Conservation (phyloP, 2,113 vertebrate species). For the Galeopterus variegatus region DNA sequence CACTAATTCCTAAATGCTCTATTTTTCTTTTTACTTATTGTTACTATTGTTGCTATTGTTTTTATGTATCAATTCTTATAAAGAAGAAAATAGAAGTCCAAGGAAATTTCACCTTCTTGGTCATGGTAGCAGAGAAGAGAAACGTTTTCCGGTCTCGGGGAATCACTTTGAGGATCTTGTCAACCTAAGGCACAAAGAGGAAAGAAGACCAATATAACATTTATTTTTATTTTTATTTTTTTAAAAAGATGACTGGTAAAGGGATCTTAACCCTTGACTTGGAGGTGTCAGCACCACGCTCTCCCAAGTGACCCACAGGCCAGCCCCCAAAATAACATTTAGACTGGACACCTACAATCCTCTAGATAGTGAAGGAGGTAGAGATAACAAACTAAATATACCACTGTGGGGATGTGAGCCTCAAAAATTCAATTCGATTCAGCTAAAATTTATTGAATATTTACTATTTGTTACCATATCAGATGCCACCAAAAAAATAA, state of each 20-base stretch:
- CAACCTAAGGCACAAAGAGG: conserved; percentile 90
- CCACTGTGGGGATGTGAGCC: not conserved
- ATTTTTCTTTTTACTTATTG: not conserved
- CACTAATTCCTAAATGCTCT: not conserved
- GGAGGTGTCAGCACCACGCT: too few species aligned
- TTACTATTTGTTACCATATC: not conserved
- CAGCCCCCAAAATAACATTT: not conserved
- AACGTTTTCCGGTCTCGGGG: conserved; percentile 97
- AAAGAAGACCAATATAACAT: conserved; percentile 3
- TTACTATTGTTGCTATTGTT: not conserved
- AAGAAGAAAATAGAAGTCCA: not conserved
- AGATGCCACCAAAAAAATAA: not conserved
- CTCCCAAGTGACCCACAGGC: too few species aligned
- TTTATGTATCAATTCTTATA: conserved; percentile 17
- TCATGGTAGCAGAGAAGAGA: conserved; percentile 99
- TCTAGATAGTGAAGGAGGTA: not conserved
- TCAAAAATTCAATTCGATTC: conserved; percentile 9
- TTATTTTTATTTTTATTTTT: too few species aligned
- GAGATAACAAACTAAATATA: not conserved
- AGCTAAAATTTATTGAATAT: conserved; percentile 18
- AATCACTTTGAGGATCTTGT: conserved; percentile 98
- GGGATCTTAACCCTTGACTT: too few species aligned
- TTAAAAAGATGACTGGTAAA: too few species aligned
- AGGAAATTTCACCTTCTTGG: conserved; percentile 94
- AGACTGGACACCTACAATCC: not conserved